A percentile compares a stretch with the other conserved stretches of the same genome.
phyloP scores from a whole-genome alignment of 92 coral and sea anemone genomes.

The Galaxea fascicularis region DNA sequence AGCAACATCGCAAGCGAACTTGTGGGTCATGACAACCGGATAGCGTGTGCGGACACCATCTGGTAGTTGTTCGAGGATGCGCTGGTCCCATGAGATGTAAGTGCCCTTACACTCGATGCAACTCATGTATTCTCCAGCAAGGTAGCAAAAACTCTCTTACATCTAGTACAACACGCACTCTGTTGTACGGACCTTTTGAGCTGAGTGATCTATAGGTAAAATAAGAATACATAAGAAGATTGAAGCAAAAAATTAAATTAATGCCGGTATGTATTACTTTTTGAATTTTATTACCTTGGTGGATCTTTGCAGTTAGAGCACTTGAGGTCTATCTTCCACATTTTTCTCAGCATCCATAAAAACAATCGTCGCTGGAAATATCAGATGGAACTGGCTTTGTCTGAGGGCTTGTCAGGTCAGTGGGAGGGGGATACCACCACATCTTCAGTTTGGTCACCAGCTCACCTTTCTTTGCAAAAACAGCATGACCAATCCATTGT shows the following conservation, averaged over 20 bases:
- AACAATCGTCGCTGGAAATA: not conserved
- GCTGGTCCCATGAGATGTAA: not conserved
- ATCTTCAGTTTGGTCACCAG: not conserved
- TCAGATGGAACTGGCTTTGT: not conserved
- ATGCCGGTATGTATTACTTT: too few species aligned
- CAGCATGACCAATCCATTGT: too few species aligned
- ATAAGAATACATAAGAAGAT: too few species aligned
- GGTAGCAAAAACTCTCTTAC: not conserved
- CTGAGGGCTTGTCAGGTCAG: too few species aligned
- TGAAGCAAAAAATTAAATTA: not conserved
- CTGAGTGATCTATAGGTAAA: not conserved
- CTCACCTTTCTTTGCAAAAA: too few species aligned
- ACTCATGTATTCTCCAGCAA: not conserved
- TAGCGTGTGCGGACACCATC: not conserved
- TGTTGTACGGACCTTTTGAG: not conserved
- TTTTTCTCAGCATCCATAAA: not conserved
- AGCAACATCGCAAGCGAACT: not conserved
- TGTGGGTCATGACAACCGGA: not conserved
- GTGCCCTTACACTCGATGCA: constrained; percentile 1
- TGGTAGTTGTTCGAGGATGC: not conserved
- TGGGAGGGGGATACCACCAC: not conserved
- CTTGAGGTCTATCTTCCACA: not conserved
- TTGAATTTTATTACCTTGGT: not conserved
- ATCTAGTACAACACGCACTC: not conserved
- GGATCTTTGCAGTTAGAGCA: not conserved